Conservation (phyloP, 2,113 vertebrate species). For the Gnathonemus longibarbis region DNA sequence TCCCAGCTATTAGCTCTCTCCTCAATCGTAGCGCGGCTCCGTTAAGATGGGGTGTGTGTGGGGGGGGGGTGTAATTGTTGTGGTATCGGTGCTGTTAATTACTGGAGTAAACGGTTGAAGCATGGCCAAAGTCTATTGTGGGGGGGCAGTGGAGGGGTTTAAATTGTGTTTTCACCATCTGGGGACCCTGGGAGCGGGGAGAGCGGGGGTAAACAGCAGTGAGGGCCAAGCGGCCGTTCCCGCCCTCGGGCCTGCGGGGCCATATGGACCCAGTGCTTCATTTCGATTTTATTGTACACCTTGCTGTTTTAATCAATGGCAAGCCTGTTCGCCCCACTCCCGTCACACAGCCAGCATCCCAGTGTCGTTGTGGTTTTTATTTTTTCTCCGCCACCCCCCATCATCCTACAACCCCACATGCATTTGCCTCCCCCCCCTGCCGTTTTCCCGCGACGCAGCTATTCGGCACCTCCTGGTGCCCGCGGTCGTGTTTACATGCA, state of each 20-base stretch:
- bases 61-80: slow-evolving; percentile 83
- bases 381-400: not conserved
- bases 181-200: slow-evolving; percentile 88
- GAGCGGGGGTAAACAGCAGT: slow-evolving; percentile 65
- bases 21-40: slow-evolving; percentile 87
- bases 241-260: slow-evolving; percentile 80
- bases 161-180: slow-evolving; percentile 98
- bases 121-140: slow-evolving; percentile 98
- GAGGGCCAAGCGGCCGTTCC: slow-evolving; percentile 71
- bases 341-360: slow-evolving; percentile 55
- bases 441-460: slow-evolving; percentile 23
- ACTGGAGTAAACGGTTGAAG: slow-evolving; percentile 97
- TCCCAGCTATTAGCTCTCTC: slow-evolving; percentile 89
- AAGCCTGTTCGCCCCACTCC: slow-evolving; percentile 52
- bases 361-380: slow-evolving; percentile 42
- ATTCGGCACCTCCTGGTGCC: slow-evolving; percentile 19
- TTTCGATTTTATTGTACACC: slow-evolving; percentile 66
- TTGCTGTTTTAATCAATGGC: slow-evolving; percentile 72
- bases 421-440: slow-evolving; percentile 25
- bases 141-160: slow-evolving; percentile 84
- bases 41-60: slow-evolving; percentile 55
- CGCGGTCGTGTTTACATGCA: not conserved
- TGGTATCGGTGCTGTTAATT: slow-evolving; percentile 97
- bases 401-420: not conserved
- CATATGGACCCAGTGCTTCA: slow-evolving; percentile 84